Percentiles rank a stretch among this genome's conserved stretches.
These are phyloP conservation scores for Tragulus kanchil DNA, from an alignment of 2,113 vertebrate genomes.

Conservation along the genomic window DNA sequence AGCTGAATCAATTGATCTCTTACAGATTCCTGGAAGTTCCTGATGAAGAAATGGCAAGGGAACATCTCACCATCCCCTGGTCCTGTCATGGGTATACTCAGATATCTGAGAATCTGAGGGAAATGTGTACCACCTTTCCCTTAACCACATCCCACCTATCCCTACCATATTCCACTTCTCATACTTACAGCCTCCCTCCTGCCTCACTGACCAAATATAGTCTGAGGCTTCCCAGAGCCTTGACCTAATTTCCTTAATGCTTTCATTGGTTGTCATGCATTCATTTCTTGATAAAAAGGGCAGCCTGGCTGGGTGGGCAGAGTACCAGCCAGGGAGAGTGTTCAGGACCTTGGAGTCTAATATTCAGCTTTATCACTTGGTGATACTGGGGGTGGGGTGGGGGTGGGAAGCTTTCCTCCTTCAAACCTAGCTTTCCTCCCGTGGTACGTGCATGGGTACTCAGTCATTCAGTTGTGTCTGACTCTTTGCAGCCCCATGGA, in stretches of 20 bases:
- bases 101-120: not conserved
- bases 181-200: not conserved
- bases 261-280: not conserved
- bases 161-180: not conserved
- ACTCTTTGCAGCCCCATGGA: not conserved
- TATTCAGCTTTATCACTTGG: not conserved
- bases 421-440: not conserved
- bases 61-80: not conserved
- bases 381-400: not conserved
- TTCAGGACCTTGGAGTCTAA: not conserved
- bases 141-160: not conserved
- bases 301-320: not conserved
- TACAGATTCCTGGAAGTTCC: not conserved
- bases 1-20: constrained; percentile 1
- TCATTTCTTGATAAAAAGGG: not conserved
- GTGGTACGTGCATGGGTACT: not conserved
- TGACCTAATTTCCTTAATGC: not conserved
- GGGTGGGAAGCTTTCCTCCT: not conserved
- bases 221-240: not conserved
- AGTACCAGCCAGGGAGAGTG: not conserved
- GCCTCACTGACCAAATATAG: not conserved
- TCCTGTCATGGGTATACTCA: not conserved
- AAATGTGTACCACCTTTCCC: not conserved
- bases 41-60: not conserved
- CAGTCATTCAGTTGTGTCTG: not conserved